Percentiles rank a stretch among this genome's conserved stretches.
phyloP scores from a whole-genome alignment of 1,140 invertebrate genomes.

The Mizuhopecten yessoensis region DNA sequence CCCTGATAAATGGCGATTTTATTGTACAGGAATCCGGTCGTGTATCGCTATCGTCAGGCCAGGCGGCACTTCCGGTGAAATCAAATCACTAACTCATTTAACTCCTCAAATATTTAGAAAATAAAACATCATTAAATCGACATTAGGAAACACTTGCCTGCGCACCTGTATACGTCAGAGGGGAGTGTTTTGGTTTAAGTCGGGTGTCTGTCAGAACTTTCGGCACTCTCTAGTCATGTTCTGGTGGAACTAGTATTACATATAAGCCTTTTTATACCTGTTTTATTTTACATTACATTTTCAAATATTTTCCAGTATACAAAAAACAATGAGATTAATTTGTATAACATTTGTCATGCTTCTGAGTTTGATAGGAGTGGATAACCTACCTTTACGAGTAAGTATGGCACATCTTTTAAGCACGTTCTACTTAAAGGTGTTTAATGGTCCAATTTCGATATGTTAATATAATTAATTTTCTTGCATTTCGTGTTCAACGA shows the following conservation, averaged over 20 bases:
- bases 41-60: not conserved
- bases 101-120: slow-evolving; percentile 33
- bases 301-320: too few relatives aligned
- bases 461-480: too few relatives aligned
- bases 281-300: not conserved
- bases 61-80: not conserved
- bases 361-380: not conserved
- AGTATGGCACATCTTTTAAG: not conserved
- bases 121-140: not conserved
- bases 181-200: slow-evolving; percentile 2
- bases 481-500: too few relatives aligned
- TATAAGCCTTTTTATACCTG: not conserved
- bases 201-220: not conserved
- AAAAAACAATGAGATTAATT: not conserved
- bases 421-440: too few relatives aligned
- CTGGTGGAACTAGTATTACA: not conserved
- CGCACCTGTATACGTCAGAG: not conserved
- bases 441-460: too few relatives aligned
- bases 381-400: not conserved
- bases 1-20: not conserved
- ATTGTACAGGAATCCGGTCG: slow-evolving; percentile 4
- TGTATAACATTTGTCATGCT: not conserved
- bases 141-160: not conserved
- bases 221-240: not conserved
- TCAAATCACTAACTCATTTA: slow-evolving; percentile 1